Evolutionary conservation across 2,888 invertebrate genomes (phyloP).

Genomic region (Alcis repandata): DNA sequence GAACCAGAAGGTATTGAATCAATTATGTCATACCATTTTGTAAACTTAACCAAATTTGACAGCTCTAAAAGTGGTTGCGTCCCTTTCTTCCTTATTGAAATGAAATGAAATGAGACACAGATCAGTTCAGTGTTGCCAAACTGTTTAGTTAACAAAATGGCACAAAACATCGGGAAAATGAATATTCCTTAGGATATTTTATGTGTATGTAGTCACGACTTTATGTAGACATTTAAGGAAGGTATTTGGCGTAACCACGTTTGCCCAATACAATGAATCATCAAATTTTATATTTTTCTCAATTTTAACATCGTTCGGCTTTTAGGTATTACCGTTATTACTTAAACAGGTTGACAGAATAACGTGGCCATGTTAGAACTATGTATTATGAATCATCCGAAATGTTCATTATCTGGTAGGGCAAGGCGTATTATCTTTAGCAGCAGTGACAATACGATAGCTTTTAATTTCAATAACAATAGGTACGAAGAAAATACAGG

Average conservation of each 20-base stretch:
- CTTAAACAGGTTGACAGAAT: constrained; percentile 16
- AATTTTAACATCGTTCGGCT: constrained; percentile 14
- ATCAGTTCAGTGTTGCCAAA: too few species aligned
- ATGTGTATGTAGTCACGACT: background rate
- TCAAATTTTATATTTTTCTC: constrained; percentile 12
- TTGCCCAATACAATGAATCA: constrained; percentile 20
- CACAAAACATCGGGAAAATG: too few species aligned
- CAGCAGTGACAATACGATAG: background rate
- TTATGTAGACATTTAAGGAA: background rate
- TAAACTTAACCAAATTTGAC: too few species aligned
- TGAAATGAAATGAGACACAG: too few species aligned
- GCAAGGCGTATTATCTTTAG: background rate
- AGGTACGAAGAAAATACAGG: too few species aligned
- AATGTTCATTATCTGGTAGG: background rate
- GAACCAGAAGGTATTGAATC: too few species aligned
- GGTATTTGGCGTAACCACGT: constrained; percentile 8
- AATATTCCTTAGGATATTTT: too few species aligned
- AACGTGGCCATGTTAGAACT: background rate
- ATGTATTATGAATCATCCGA: constrained; percentile 4
- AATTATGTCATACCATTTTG: too few species aligned
- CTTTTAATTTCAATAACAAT: background rate
- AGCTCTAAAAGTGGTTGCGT: too few species aligned
- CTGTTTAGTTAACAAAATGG: too few species aligned
- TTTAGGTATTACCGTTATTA: constrained; percentile 20
- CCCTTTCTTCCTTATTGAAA: too few species aligned